Evolutionary conservation across 2,113 vertebrate species (phyloP), one percentile per base, ranked within the genome.

Genomic region (Diadophis punctatus): DNA sequence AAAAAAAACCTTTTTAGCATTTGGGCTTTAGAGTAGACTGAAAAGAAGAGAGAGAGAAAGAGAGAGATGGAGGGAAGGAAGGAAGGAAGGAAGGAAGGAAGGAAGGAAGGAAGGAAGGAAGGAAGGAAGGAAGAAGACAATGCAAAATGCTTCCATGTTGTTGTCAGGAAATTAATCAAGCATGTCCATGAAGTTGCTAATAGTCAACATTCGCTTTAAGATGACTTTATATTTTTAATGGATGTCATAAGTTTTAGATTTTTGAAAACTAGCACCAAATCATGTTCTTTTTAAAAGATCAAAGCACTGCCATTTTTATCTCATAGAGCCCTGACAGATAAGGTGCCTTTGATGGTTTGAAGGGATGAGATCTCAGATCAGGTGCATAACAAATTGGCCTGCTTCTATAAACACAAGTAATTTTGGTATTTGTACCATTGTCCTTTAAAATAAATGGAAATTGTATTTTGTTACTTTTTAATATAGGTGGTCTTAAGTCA

Each of bases 401-500:
- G 18, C 95, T 91, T 96, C 97, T 94, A 94, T 95, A 97, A 98
- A 98, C 96, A 96, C 96, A 97, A 96, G 97, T 98, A 98, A 98
- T 98, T 98, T 98, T 99, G 98, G 98, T 98, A 98, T 99, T 98
- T 98, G 96, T 97, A 97, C 97, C 96, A 93, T 92, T 92, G 96
- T 95, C 93, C 96, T 94, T 96, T 94, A 92, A 95, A 85, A 94
- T 95, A 94, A 97, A 97, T 95, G 11, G 89, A 94, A 97, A 96
- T 95, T 94, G 95, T 96, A 95, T 97, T 97, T 97, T 96, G 94
- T 97, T 94, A 94, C 95, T 97, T 95, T 93, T 55, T 94, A 46
- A 94, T 97, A 97, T 95, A 95, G 94, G 96, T 96, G 97, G 97
- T 98, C 96, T 97, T 98, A 97, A 96, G 98, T 98, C 98, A 98